Percentiles rank a stretch among this genome's conserved stretches.
Conservation (phyloP, 1,140 invertebrate genomes). For the Drosophila rufa region DNA sequence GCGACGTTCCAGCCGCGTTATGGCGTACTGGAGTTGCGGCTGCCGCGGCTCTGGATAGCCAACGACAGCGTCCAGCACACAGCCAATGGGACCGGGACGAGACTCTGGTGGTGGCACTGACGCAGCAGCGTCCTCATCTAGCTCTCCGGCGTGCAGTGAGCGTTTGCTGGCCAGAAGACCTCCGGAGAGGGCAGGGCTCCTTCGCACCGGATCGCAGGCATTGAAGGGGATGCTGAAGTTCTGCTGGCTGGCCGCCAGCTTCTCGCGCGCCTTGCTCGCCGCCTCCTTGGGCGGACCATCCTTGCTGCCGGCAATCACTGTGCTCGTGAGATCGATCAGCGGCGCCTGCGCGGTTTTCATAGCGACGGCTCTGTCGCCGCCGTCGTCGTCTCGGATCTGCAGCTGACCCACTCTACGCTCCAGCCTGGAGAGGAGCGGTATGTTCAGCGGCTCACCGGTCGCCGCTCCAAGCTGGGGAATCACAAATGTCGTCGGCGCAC, state of each 20-base stretch:
- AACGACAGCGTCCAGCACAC: slow-evolving; percentile 47
- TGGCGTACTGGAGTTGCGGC: slow-evolving; percentile 48
- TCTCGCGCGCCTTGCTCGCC: slow-evolving; percentile 49
- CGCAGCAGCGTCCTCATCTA: neutral
- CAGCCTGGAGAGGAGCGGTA: slow-evolving; percentile 37
- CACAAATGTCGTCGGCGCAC: slow-evolving; percentile 22
- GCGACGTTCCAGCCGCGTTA: slow-evolving; percentile 25
- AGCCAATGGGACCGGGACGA: slow-evolving; percentile 38
- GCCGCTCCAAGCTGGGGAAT: slow-evolving; percentile 38
- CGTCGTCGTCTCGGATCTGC: slow-evolving; percentile 34
- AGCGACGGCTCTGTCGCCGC: slow-evolving; percentile 9
- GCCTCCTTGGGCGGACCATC: slow-evolving; percentile 52
- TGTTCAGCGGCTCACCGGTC: slow-evolving; percentile 38
- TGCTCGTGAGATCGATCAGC: slow-evolving; percentile 61
- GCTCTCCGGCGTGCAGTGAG: neutral
- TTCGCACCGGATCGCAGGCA: slow-evolving; percentile 47
- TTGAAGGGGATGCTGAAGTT: slow-evolving; percentile 77
- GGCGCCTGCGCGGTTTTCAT: slow-evolving; percentile 1
- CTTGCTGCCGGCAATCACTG: slow-evolving; percentile 41
- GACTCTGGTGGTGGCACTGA: neutral
- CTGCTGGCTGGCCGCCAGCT: slow-evolving; percentile 13
- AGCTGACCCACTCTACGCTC: slow-evolving; percentile 27
- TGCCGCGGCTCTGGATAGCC: slow-evolving; percentile 41
- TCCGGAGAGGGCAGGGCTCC: neutral
- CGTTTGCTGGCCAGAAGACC: slow-evolving; percentile 8